These are phyloP conservation scores for Alca torda DNA, from an alignment of 2,797 vertebrate genomes.

Conservation along the genomic window DNA sequence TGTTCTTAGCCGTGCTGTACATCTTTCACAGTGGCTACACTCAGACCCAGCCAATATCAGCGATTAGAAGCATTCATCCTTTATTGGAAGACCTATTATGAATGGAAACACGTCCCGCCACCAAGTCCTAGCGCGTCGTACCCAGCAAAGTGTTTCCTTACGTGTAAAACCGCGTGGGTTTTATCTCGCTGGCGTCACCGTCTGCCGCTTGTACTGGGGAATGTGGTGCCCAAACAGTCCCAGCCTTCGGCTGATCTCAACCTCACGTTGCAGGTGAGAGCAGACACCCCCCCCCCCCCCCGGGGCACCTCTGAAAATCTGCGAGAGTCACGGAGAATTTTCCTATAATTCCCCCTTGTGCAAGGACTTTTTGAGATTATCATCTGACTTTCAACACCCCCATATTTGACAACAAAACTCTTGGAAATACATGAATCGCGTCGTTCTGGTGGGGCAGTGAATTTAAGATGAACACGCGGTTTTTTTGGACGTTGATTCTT, in stretches of 20 bases:
- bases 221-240: not conserved
- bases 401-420: not conserved
- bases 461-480: not conserved
- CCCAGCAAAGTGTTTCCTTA: not conserved
- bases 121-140: not conserved
- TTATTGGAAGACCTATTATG: not conserved
- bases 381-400: not conserved
- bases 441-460: not conserved
- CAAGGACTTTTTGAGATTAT: not conserved
- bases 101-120: not conserved
- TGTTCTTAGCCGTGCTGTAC: not conserved
- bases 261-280: not conserved
- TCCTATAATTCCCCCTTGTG: not conserved
- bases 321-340: not conserved
- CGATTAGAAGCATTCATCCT: not conserved
- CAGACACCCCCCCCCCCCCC: not conserved
- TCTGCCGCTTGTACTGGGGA: not conserved
- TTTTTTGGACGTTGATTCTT: not conserved
- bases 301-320: not conserved
- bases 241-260: no score
- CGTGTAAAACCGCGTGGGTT: accelerated
- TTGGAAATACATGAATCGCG: not conserved
- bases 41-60: not conserved
- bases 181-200: not conserved
- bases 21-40: not conserved